Evolutionary conservation across 2,113 vertebrate species (phyloP), one percentile per base, ranked within the genome.

Genomic region (Cynoglossus semilaevis): DNA sequence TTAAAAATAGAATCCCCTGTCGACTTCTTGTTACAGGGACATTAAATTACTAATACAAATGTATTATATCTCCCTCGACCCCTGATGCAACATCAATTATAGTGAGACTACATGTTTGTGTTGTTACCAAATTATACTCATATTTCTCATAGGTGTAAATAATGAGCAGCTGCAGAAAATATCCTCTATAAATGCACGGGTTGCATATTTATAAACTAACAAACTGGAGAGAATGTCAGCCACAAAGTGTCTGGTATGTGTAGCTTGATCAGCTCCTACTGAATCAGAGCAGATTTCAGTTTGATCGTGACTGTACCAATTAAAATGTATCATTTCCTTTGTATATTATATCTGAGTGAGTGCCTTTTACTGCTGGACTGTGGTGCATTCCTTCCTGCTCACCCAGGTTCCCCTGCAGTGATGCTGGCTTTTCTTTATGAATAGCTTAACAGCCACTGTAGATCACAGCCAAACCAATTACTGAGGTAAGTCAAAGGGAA

Each of bases 391-490:
- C 65, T 60, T 67, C 35, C 76, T 51, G 69, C 51, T 71, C 51
- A 64, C 37, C 62, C 58, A 56, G 67, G 50, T 76, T 67, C 74
- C 74, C 67, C 70, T 18, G 74, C 51, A 18, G 76, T 63, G 22
- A 63, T 60, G 66, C 62, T 57, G 35, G 48, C 76, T 73, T 64
- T 67, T 63, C 64, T 78, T 82, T 76, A 80, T 83, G 83, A 85
- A 77, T 84, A 74, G 77, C 75, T 74, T 65, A 81, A 70, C 73
- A 80, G 76, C 71, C 64, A 53, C 61, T 72, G 76, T 66, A 75
- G 70, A 85, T 85, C 79, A 80, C 67, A 74, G 69, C 65, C 64
- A 84, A 85, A 81, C 77, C 77, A 84, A 81, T 83, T 87, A 81
- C 71, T 60, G 72, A 70, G 83, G 71, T 79, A 72, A 85, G 71